Base-by-base conservation (phyloP, 1,140 invertebrate species). In the Drosophila ercepeae region DNA sequence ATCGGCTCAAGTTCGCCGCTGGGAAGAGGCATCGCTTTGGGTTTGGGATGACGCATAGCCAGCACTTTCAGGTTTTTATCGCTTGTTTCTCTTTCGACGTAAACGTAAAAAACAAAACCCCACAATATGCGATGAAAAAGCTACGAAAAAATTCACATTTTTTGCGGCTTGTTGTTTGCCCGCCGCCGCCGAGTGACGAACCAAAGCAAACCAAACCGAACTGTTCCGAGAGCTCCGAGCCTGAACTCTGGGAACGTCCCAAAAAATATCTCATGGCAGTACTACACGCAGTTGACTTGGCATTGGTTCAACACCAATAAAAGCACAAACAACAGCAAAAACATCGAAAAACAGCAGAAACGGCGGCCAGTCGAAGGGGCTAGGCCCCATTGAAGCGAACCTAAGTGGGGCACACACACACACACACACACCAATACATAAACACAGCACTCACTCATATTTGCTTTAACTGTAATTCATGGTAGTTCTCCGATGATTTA, bases 151-250 rank as follows among this genome's bases (percentile, higher is more conserved):
- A 55, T 48, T 49, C 49, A 39, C 48, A 64, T 68, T 78, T 67
- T 73, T 60, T 51, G 41, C 54, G 45, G 57, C 72, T 55, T 41
- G 68, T 36, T 84, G 81, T 76, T 86, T 76, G 61, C 60, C 72
- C 39, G 63, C 67, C 76, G 78, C 72, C 39, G 63, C 67, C 76
- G 78, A 83, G 60, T 84, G 76, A 84, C 78, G 81, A 82, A 86
- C 64, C 63, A 58, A 42, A 55, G 27, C 29, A 25, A 19, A 67
- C 64, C 52, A 29, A 57, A 36, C 23, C 29, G 29, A 16, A 45
- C 46, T 29, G 44, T 19, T 9, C 39, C 16, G 4, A 36, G 34
- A 11, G 4, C n/a, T 9, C 5, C 36, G 50, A 42, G 51, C 53
- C 74, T 59, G 55, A 81, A 64, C 59, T 54, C 55, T 75, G 81